A percentile compares a stretch with the other conserved stretches of the same genome.
phyloP scores from a whole-genome alignment of 2,888 invertebrate species.

The Campoplex nolae region DNA sequence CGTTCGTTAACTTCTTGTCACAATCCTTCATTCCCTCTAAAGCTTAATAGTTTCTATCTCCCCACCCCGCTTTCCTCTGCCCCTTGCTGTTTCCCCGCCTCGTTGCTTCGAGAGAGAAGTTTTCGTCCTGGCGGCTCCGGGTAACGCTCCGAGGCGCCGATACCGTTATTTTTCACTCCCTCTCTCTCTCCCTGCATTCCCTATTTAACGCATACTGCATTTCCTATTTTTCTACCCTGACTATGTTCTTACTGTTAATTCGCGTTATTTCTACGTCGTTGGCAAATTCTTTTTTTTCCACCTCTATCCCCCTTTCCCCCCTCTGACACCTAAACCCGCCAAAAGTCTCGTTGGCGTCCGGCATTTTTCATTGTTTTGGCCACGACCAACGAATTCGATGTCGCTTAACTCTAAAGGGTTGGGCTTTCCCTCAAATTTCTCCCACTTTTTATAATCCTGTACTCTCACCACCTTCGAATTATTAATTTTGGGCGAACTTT shows the following conservation, averaged over 20 bases:
- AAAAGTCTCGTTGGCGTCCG: constrained; percentile 55
- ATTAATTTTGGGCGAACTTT: constrained; percentile 18
- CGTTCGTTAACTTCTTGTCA: constrained; percentile 78
- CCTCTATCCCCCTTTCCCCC: constrained; percentile 7
- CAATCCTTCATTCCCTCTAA: constrained; percentile 84
- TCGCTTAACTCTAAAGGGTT: constrained; percentile 55
- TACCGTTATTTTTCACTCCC: constrained; percentile 67
- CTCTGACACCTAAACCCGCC: constrained; percentile 52
- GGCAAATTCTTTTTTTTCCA: constrained; percentile 15
- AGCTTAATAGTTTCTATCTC: constrained; percentile 35
- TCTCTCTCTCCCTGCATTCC: constrained; percentile 44
- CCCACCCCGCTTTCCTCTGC: constrained; percentile 1
- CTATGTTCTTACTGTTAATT: constrained; percentile 25
- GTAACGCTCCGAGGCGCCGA: constrained; percentile 52
- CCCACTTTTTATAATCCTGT: background rate
- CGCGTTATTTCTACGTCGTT: constrained; percentile 62
- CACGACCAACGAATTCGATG: constrained; percentile 63
- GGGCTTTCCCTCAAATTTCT: constrained; percentile 42
- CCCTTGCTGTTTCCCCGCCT: constrained; percentile 3
- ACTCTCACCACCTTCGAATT: background rate
- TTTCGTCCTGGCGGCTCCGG: constrained; percentile 67
- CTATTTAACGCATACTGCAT: background rate
- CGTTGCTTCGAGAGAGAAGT: constrained; percentile 25
- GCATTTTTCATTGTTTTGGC: constrained; percentile 69
- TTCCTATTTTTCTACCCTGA: constrained; percentile 45